A percentile compares a stretch with the other conserved stretches of the same genome.
These are phyloP conservation scores for Peromyscus californicus DNA, from an alignment of 2,113 vertebrate species.

Conservation along the genomic window DNA sequence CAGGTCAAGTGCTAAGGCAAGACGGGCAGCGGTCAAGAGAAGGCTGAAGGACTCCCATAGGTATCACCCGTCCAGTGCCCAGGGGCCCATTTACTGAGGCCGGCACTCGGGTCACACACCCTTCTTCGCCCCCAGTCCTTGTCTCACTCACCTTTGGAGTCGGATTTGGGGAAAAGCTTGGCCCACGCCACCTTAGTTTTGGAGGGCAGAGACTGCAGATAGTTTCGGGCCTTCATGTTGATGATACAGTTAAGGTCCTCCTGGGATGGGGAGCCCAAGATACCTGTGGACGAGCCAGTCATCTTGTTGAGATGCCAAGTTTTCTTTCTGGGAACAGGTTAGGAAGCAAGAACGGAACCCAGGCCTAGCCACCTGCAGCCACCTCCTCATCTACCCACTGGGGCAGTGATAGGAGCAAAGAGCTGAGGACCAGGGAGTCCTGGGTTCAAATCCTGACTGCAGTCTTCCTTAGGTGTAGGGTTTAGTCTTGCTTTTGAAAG, in stretches of 20 bases:
- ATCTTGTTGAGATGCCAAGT: background rate
- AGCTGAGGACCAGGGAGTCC: background rate
- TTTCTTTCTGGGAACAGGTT: background rate
- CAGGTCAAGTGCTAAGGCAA: slow-evolving; percentile 92
- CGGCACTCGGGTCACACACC: background rate
- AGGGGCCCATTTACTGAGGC: background rate
- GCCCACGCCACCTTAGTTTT: slow-evolving; percentile 93
- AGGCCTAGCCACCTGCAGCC: background rate
- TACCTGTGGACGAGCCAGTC: slow-evolving; percentile 82
- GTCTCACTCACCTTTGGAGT: slow-evolving; percentile 89
- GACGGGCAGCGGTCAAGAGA: slow-evolving; percentile 86
- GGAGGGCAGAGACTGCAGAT: slow-evolving; percentile 92
- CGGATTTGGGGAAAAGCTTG: slow-evolving; percentile 90
- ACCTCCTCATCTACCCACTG: background rate
- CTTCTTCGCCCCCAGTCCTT: background rate
- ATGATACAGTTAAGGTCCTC: slow-evolving; percentile 96
- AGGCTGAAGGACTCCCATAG: background rate
- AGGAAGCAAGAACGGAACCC: background rate
- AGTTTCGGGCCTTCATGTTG: slow-evolving; percentile 94
- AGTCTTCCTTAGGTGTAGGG: background rate
- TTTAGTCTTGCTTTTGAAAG: background rate
- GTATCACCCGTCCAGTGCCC: background rate
- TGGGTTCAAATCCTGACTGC: background rate
- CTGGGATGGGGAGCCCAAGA: slow-evolving; percentile 92
- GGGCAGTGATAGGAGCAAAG: background rate